Evolutionary conservation across 2,113 vertebrate species (phyloP), one percentile per base, ranked within the genome.

Genomic region (Xiphophorus maculatus): DNA sequence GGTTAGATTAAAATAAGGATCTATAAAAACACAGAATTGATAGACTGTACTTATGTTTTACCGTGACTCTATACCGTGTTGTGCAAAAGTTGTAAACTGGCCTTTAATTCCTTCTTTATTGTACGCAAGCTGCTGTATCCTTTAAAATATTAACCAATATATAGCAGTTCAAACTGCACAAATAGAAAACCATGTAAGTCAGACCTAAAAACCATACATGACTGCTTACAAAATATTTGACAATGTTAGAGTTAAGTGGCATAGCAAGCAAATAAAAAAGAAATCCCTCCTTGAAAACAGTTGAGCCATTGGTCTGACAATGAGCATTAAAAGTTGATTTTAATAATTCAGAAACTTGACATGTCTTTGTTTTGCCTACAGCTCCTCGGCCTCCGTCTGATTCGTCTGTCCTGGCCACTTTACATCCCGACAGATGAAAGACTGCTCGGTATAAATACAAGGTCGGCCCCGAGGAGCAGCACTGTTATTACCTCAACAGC

Each of bases 401-500:
- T 84, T 76, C 4, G 82, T 83, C 75, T 71, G 62, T 65, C 79
- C 69, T 85, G 79, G 85, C 78, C 73, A 29, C 75, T 78, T 82
- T 76, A 87, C 70, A 62, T 75, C 76, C 67, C 60, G 0, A 28
- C 73, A 84, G 87, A 92, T 93, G 81, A 93, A 90, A 93, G 91
- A 83, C 80, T 75, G 73, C 79, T 69, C 66, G 11, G 66, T 81
- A 91, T 92, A 93, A 93, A 92, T 91, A 92, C 84, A 90, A 87
- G 90, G 87, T 92, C 91, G 92, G 88, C 32, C 80, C 88, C 86
- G 86, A 83, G 85, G 83, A 51, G 58, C 78, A 72, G 76, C 88
- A 90, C 92, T 92, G 84, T 92, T 86, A 94, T 93, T 94, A 93
- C 69, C 86, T 76, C 76, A 84, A 82, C 88, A 81, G 86, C 66